These are phyloP conservation scores for Agrochola macilenta DNA, from an alignment of 2,888 invertebrate species.

Conservation along the genomic window DNA sequence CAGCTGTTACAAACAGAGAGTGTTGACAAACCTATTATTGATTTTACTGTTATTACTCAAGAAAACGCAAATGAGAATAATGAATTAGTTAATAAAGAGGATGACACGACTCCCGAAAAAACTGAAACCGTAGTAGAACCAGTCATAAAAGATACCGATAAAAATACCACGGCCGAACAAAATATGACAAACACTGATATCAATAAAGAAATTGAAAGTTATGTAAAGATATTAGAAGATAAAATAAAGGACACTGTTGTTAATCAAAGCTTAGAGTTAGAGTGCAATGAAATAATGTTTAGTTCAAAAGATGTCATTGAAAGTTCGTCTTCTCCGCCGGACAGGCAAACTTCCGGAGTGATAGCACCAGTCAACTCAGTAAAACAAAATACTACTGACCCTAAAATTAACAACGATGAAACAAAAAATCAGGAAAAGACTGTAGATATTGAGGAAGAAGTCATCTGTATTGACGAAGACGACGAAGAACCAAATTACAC, in stretches of 20 bases:
- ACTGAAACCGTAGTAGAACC: neutral
- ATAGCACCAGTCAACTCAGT: neutral
- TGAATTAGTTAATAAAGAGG: neutral
- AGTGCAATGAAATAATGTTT: conserved; percentile 37
- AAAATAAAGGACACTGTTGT: conserved; percentile 28
- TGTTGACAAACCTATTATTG: neutral
- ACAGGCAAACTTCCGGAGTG: neutral
- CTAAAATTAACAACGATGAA: conserved; percentile 6
- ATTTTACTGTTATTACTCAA: conserved; percentile 8
- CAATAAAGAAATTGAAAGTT: conserved; percentile 57
- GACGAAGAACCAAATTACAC: conserved; percentile 50
- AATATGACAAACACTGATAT: conserved; percentile 31
- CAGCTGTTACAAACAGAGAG: conserved; percentile 18
- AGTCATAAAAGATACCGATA: neutral
- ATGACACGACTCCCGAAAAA: neutral
- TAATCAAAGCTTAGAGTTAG: conserved; percentile 17
- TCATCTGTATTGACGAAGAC: conserved; percentile 53
- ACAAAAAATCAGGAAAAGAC: neutral
- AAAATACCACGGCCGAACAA: conserved; percentile 3
- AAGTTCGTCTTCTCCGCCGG: neutral
- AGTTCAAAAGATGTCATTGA: conserved; percentile 7
- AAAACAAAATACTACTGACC: neutral
- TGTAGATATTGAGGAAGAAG: conserved; percentile 25
- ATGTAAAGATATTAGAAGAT: conserved; percentile 50
- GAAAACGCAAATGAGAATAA: neutral